Percentiles rank a stretch among this genome's conserved stretches.
Evolutionary conservation across 2,113 vertebrate genomes (phyloP).

Genomic region (Ctenomys sociabilis): DNA sequence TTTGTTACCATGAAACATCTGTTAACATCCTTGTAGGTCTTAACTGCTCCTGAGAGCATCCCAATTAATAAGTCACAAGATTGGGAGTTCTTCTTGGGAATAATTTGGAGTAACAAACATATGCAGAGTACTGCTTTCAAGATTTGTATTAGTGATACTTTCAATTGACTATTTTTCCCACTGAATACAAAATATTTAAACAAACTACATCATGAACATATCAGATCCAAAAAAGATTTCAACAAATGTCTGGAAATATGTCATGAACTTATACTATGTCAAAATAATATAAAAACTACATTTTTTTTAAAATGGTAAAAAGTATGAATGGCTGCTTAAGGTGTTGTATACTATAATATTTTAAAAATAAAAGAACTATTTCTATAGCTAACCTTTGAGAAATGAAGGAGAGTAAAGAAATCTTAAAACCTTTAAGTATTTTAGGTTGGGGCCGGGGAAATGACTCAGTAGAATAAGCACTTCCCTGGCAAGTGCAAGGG

Average conservation of each 20-base stretch:
- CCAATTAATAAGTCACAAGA: not conserved
- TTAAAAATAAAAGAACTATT: not conserved
- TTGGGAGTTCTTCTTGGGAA: conserved; percentile 9
- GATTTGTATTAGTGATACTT: conserved; percentile 29
- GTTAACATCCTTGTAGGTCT: not conserved
- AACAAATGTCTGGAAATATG: conserved; percentile 37
- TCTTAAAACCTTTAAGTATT: conserved; percentile 57
- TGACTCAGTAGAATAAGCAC: no score
- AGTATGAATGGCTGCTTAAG: not conserved
- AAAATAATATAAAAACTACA: conserved; percentile 23
- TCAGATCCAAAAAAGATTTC: conserved; percentile 24
- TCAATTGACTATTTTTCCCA: not conserved
- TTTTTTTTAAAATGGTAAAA: conserved; percentile 66
- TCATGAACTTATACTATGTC: not conserved
- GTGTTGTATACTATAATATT: not conserved
- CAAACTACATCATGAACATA: not conserved
- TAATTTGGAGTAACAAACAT: conserved; percentile 21
- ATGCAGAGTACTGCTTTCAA: conserved; percentile 8
- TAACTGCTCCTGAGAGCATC: not conserved
- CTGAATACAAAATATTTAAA: conserved; percentile 22
- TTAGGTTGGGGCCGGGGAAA: no score
- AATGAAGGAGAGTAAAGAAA: not conserved
- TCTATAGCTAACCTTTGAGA: conserved; percentile 21
- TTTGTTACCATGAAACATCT: not conserved
- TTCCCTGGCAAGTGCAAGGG: no score